A percentile compares a stretch with the other conserved stretches of the same genome.
These are phyloP conservation scores for Brachionus rotundiformis DNA, from an alignment of 1,140 invertebrate genomes.

Conservation along the genomic window DNA sequence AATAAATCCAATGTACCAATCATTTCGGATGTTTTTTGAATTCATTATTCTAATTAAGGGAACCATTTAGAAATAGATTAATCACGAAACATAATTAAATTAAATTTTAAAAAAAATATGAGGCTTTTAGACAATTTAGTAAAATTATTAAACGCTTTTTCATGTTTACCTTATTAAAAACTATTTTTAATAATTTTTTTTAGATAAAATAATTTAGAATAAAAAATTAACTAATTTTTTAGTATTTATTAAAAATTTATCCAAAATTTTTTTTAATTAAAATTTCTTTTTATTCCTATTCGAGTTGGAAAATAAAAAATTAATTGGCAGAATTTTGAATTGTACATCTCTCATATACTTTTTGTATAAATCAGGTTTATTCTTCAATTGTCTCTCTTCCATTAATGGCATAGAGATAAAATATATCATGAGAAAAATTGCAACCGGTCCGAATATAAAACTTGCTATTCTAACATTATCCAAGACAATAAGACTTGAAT, in stretches of 20 bases:
- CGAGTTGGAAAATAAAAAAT: slow-evolving; percentile 20
- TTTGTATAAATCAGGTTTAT: not conserved
- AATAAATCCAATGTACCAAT: not conserved
- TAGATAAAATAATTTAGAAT: no score
- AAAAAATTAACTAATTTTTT: not conserved
- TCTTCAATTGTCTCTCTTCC: slow-evolving; percentile 33
- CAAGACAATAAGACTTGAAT: not conserved
- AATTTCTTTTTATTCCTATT: not conserved
- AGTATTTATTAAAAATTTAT: no score
- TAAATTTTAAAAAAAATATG: no score
- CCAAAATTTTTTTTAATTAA: not conserved
- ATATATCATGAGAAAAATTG: slow-evolving; percentile 33
- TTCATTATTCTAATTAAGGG: no score
- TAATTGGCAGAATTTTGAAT: slow-evolving; percentile 38
- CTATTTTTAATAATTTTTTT: no score
- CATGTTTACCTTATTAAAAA: no score
- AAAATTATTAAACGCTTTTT: no score
- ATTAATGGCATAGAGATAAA: slow-evolving; percentile 48
- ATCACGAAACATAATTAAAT: no score
- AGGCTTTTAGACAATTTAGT: no score
- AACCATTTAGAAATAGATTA: no score
- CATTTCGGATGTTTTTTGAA: not conserved
- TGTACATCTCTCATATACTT: slow-evolving; percentile 11
- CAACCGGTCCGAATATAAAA: slow-evolving; percentile 24
- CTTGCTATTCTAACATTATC: not conserved